Percentiles rank a stretch among this genome's conserved stretches.
These are phyloP conservation scores for Cremastinae sp. DNA, from an alignment of 2,888 invertebrate genomes.

Conservation along the genomic window DNA sequence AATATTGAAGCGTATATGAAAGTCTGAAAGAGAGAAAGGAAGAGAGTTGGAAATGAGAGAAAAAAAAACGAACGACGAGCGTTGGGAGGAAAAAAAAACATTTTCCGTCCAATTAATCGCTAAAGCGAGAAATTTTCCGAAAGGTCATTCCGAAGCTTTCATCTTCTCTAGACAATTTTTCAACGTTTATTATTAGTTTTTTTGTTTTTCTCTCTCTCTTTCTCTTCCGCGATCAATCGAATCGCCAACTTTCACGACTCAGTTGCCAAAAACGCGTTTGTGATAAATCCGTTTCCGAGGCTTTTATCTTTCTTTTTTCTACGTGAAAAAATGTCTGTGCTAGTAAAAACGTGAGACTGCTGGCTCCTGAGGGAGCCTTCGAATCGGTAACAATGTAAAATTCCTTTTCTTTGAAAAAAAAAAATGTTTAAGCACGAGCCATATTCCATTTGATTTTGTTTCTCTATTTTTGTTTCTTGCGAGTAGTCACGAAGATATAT, in stretches of 20 bases:
- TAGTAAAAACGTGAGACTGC: too few species aligned
- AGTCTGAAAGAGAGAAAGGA: too few species aligned
- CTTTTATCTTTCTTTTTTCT: too few species aligned
- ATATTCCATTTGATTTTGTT: not conserved
- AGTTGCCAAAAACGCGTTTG: too few species aligned
- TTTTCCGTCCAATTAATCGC: not conserved
- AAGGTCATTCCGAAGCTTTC: not conserved
- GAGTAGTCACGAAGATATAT: not conserved
- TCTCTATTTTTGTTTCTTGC: not conserved
- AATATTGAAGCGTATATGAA: not conserved
- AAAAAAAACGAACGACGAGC: slow-evolving; percentile 6
- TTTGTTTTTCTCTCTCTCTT: not conserved
- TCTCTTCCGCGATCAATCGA: not conserved
- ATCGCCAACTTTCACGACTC: not conserved
- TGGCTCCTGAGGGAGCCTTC: too few species aligned
- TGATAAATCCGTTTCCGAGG: too few species aligned
- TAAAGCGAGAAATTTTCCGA: not conserved
- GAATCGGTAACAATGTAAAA: too few species aligned
- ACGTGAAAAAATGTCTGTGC: too few species aligned
- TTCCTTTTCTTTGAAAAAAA: too few species aligned
- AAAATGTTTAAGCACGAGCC: too few species aligned
- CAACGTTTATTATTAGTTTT: not conserved
- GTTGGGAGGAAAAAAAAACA: not conserved
- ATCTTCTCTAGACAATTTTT: not conserved
- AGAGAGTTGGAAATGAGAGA: too few species aligned